Evolutionary conservation across 2,888 invertebrate genomes (phyloP).

Genomic region (Spialia ferax): DNA sequence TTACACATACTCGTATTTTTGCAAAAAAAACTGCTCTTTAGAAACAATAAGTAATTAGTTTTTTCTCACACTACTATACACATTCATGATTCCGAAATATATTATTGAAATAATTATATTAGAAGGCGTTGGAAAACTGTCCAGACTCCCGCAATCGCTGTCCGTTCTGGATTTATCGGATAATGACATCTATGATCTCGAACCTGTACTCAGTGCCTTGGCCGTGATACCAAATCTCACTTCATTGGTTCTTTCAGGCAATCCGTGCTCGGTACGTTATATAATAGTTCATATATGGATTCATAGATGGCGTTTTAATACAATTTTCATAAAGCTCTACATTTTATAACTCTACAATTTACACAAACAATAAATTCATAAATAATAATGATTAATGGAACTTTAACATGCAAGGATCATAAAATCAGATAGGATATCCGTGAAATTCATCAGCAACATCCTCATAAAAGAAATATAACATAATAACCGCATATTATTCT

Average conservation of each 20-base stretch:
- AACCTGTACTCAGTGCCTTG: slow-evolving; percentile 69
- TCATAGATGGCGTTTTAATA: slow-evolving; percentile 43
- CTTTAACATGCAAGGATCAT: too few relatives aligned
- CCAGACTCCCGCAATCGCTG: slow-evolving; percentile 57
- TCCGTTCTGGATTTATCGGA: slow-evolving; percentile 83
- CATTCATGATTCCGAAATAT: not conserved
- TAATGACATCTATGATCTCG: slow-evolving; percentile 85
- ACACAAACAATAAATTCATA: too few relatives aligned
- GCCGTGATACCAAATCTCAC: slow-evolving; percentile 65
- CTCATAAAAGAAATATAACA: too few relatives aligned
- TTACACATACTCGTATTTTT: not conserved
- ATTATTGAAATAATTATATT: slow-evolving; percentile 29
- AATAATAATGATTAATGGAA: too few relatives aligned
- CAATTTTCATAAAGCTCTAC: not conserved
- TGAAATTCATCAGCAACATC: too few relatives aligned
- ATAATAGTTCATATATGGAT: not conserved
- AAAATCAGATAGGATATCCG: too few relatives aligned
- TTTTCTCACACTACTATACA: not conserved
- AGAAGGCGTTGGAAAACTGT: slow-evolving; percentile 59
- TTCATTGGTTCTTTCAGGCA: slow-evolving; percentile 83
- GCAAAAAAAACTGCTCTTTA: not conserved
- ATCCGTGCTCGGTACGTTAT: slow-evolving; percentile 84
- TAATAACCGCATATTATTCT: too few relatives aligned
- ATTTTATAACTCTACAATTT: not conserved
- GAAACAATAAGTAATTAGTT: not conserved